Percentiles rank a stretch among this genome's conserved stretches.
phyloP scores from a whole-genome alignment of 2,113 vertebrate genomes.

The Psittacus erithacus region DNA sequence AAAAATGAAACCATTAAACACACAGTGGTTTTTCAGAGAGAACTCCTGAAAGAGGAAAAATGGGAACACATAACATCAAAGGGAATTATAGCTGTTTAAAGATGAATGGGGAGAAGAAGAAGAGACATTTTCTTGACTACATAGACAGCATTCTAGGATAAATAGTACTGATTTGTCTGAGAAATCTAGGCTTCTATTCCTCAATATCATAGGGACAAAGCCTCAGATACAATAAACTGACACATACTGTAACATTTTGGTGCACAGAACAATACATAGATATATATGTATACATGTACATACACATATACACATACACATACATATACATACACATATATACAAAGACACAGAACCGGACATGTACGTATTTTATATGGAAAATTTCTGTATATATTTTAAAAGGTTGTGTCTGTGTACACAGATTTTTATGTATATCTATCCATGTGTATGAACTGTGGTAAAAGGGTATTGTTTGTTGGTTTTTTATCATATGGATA shows the following conservation, averaged over 20 bases:
- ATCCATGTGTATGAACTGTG: not conserved
- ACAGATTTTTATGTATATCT: not conserved
- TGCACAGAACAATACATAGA: not conserved
- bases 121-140: not conserved
- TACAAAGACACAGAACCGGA: not conserved
- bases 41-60: not conserved
- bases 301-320: not conserved
- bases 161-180: not conserved
- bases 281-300: not conserved
- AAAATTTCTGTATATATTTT: not conserved
- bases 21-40: not conserved
- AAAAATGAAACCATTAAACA: not conserved
- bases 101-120: not conserved
- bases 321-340: not conserved
- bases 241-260: not conserved
- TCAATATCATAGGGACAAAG: not conserved
- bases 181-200: not conserved
- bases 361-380: not conserved
- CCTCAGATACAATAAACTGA: not conserved
- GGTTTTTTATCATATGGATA: not conserved
- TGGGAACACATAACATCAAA: not conserved
- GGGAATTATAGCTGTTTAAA: not conserved
- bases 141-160: not conserved
- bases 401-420: not conserved
- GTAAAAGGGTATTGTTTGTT: not conserved